These are phyloP conservation scores for Leptinotarsa juncta DNA, from an alignment of 2,888 invertebrate genomes.

Conservation along the genomic window DNA sequence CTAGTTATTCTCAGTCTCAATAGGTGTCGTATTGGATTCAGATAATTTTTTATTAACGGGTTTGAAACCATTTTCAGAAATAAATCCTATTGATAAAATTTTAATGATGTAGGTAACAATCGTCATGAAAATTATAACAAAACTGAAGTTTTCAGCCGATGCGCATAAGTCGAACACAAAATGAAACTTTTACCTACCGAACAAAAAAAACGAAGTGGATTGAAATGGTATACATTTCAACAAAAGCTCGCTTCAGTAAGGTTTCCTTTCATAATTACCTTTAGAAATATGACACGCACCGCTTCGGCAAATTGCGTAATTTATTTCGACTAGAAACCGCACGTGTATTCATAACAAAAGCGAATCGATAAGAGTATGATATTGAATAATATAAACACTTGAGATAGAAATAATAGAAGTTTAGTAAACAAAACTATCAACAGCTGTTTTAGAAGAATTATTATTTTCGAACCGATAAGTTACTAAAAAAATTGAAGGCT, in stretches of 20 bases:
- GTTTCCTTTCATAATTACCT: constrained; percentile 3
- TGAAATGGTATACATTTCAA: neutral
- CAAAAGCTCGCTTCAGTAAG: neutral
- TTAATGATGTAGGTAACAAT: neutral
- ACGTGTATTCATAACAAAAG: neutral
- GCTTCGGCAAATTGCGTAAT: neutral
- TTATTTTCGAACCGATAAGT: no score
- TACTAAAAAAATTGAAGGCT: no score
- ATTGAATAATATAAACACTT: neutral
- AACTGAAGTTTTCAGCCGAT: neutral
- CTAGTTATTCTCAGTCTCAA: no score
- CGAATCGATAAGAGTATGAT: neutral
- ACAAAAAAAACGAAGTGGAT: neutral
- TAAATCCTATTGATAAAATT: no score
- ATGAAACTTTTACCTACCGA: neutral
- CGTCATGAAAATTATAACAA: neutral
- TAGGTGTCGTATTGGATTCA: no score
- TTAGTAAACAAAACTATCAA: no score
- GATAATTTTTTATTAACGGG: no score
- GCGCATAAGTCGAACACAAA: neutral
- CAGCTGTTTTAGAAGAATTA: no score
- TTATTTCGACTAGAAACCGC: neutral
- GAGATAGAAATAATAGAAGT: no score
- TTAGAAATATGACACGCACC: neutral
- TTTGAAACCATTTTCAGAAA: no score